These are phyloP conservation scores for Oreochromis tanganicae DNA, from an alignment of 2,113 vertebrate genomes.

Conservation along the genomic window DNA sequence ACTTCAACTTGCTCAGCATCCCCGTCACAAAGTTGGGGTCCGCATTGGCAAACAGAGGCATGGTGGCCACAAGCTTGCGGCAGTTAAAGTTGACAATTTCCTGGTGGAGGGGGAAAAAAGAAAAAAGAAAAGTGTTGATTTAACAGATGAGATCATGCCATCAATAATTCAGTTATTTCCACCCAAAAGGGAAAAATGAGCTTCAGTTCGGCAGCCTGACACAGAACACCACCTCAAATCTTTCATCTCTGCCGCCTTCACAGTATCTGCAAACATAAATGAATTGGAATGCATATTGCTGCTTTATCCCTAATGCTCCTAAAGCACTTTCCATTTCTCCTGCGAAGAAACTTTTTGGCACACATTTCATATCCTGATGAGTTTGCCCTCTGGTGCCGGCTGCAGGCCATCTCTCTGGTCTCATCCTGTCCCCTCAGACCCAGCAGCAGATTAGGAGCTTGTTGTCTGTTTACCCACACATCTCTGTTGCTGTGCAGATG, in stretches of 20 bases:
- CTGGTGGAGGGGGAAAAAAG: constrained; percentile 62
- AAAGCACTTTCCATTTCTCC: constrained; percentile 50
- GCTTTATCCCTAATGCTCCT: constrained; percentile 46
- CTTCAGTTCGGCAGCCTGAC: neutral
- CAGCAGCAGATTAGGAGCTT: constrained; percentile 60
- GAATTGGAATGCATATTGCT: constrained; percentile 36
- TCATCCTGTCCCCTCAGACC: constrained; percentile 55
- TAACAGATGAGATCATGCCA: neutral
- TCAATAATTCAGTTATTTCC: neutral
- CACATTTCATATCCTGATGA: constrained; percentile 46
- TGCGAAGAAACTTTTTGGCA: constrained; percentile 54
- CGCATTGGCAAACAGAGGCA: constrained; percentile 96
- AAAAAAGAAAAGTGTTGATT: neutral
- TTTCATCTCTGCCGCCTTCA: neutral
- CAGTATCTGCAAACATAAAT: constrained; percentile 14
- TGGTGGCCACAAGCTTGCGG: constrained; percentile 94
- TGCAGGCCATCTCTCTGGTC: constrained; percentile 37
- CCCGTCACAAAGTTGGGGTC: constrained; percentile 98
- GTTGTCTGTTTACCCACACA: constrained; percentile 59
- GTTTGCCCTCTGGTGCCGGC: constrained; percentile 47
- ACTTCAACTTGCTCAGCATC: constrained; percentile 96
- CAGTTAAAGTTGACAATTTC: constrained; percentile 99
- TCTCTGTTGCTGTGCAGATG: constrained; percentile 60
- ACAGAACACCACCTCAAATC: neutral
- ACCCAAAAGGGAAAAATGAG: neutral